Conservation (phyloP, 2,888 invertebrate genomes). For the Rhimphoctona megacephalus region DNA sequence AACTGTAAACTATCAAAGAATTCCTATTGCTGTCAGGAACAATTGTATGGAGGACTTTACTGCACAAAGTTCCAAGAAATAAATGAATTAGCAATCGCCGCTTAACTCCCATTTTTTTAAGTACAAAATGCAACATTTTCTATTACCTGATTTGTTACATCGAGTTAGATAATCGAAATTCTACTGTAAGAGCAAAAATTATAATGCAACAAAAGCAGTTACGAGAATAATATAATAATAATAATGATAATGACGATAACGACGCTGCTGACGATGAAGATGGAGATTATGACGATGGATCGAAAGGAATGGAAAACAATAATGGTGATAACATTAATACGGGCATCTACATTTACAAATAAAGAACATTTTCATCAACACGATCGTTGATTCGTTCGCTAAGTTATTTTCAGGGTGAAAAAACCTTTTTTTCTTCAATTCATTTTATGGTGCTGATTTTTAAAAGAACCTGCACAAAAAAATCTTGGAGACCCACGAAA, state of each 20-base stretch:
- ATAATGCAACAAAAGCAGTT: background rate
- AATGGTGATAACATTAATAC: background rate
- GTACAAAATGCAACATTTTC: background rate
- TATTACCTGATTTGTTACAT: background rate
- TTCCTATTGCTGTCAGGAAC: background rate
- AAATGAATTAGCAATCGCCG: background rate
- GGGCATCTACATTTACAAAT: background rate
- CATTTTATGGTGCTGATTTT: background rate
- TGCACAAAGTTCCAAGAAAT: background rate
- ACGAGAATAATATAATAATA: background rate
- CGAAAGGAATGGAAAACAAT: background rate
- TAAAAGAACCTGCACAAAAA: background rate
- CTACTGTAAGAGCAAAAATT: conserved; percentile 19
- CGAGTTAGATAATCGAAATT: conserved; percentile 16
- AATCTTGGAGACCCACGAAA: background rate
- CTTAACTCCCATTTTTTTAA: background rate
- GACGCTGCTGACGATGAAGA: background rate
- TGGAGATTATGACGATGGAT: background rate
- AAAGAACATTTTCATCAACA: background rate
- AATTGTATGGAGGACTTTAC: background rate
- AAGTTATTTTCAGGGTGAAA: background rate
- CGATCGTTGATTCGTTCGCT: background rate
- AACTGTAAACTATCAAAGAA: background rate
- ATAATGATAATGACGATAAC: conserved; percentile 9
- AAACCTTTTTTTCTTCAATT: background rate